phyloP scores from a whole-genome alignment of 30 jellyfish, hydroid and myxozoan genomes.

The Aurelia sp. region DNA sequence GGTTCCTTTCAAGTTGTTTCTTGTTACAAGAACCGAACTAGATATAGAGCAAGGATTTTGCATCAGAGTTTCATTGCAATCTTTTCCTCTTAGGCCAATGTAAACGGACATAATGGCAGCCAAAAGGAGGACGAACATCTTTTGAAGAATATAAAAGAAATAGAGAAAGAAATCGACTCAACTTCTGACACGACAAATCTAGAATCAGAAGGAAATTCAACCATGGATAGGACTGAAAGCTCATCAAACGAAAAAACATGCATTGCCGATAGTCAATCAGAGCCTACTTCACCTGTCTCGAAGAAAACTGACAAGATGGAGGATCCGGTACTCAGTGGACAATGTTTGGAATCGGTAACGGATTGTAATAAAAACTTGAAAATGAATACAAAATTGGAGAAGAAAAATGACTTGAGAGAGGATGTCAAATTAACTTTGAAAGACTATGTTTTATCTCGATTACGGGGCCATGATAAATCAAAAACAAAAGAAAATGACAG shows the following conservation, averaged over 20 bases:
- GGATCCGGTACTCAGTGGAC: neutral
- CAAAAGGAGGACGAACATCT: neutral
- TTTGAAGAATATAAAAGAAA: constrained; percentile 37
- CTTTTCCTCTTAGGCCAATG: too few species aligned
- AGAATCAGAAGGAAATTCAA: constrained; percentile 8
- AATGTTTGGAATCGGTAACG: constrained; percentile 11
- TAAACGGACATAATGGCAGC: too few species aligned
- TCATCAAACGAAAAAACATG: constrained; percentile 37
- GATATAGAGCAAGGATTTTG: too few species aligned
- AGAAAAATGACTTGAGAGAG: constrained; percentile 27
- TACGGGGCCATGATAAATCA: constrained; percentile 63
- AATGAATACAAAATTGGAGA: constrained; percentile 7
- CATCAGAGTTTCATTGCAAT: too few species aligned
- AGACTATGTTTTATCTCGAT: constrained; percentile 54
- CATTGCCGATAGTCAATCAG: constrained; percentile 12
- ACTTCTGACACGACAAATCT: constrained; percentile 14
- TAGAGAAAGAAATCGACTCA: constrained; percentile 34
- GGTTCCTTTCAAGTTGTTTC: too few species aligned
- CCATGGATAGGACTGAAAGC: constrained; percentile 1
- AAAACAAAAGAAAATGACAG: constrained; percentile 28
- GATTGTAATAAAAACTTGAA: constrained; percentile 49
- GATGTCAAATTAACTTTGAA: constrained; percentile 63
- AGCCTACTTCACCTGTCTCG: neutral
- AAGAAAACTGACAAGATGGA: neutral
- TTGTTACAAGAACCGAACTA: too few species aligned